Evolutionary conservation across 2,113 vertebrate species (phyloP), one percentile per base, ranked within the genome.

Genomic region (Lophius piscatorius): DNA sequence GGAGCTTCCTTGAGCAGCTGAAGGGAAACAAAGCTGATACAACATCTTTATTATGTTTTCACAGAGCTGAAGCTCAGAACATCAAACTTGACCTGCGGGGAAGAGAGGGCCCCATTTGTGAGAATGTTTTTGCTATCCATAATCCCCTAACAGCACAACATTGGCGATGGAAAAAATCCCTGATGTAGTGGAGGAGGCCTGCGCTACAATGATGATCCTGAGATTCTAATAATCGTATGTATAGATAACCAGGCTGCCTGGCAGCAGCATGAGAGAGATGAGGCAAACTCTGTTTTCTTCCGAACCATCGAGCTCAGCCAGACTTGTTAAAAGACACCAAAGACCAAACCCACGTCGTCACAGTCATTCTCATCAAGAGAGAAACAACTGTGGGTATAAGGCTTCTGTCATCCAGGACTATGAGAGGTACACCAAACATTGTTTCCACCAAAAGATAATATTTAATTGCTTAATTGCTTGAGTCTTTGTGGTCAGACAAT

Each of bases 1-100:
- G 36, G 62, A 58, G 54, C 52, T 55, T 72, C 49, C 63, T 58
- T 4, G 14, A 6, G 22, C 23, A 54, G 46, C 28, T 18, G 74
- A 62, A 44, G 51, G 47, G 65, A 83, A 83, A 78, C 76, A 84
- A 83, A 86, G 72, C 76, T 88, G 80, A 81, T 54, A 74, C 55
- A 86, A 79, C 71, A 83, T 66, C 22, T 31, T 50, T 46, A 22
- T 55, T 40, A 33, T 62, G 41, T 66, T 80, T 82, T 35, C 12
- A 35, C 35, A 56, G 58, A 55, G 4, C 2, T 61, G 41, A 48
- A 33, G 21, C 39, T 58, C 16, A 2, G 29, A 62, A 7, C 22
- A 66, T 23, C 38, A n/a, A 63, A 35, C 12, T 17, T 9, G 28
- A 9, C 12, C 55, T 42, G 55, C 47, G 56, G 54, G 45, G 46